Evolutionary conservation across 2,888 invertebrate species (phyloP), one percentile per base, ranked within the genome.

Genomic region (Ditula angustiorana): DNA sequence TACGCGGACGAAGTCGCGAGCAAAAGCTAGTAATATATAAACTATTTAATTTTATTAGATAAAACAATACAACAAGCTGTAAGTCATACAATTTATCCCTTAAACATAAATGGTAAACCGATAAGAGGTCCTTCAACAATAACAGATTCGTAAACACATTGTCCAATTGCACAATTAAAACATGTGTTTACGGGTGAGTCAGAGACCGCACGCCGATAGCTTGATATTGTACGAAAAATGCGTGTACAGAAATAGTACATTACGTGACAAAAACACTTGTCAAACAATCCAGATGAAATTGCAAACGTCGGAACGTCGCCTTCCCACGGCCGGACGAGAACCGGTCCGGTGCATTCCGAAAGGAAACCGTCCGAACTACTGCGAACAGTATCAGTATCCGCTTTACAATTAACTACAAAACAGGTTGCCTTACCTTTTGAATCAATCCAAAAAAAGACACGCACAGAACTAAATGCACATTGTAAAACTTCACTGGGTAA

Each of bases 301-400:
- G 77, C 87, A 82, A 87, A 78, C 78, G 73, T 85, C 16, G 19
- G 41, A 19, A n/a, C n/a, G n/a, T n/a, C 86, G 73, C 83, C 87
- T 90, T 91, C 91, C 88, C 91, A 91, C 91, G 90, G 82, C 83
- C 88, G 87, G 85, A 88, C 86, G 83, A 83, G 82, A 86, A 90
- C 91, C 79, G 85, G 90, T 90, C 85, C 74, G 69, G 74, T 87
- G 85, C 88, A 87, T 87, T 83, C 86, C 86, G 72, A 87, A 87
- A 88, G 86, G 83, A 88, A 90, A 89, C 85, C 84, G 80, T n/a
- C n/a, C n/a, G n/a, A n/a, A n/a, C n/a, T n/a, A n/a, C n/a, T n/a
- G n/a, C n/a, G n/a, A n/a, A n/a, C n/a, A n/a, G n/a, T n/a, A 71
- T 74, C 79, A 19, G 79, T 81, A 80, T 85, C 85, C 83, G 83